Percentiles rank a stretch among this genome's conserved stretches.
Evolutionary conservation across 2,888 invertebrate genomes (phyloP).

Genomic region (Ashinkailepas kermadecensis): DNA sequence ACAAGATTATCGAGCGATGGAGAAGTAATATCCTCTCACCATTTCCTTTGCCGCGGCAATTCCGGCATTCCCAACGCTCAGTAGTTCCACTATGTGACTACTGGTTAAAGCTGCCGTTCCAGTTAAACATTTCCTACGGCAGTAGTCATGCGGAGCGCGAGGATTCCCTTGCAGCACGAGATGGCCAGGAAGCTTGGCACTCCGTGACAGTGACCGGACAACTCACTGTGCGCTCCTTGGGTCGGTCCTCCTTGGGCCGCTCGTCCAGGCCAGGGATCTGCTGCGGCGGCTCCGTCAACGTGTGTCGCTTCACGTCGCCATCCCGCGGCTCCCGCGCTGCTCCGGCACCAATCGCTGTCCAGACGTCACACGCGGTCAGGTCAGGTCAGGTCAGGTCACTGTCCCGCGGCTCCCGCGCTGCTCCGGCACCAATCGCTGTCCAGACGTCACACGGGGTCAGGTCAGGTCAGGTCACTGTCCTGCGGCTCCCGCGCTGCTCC

Average conservation of each 20-base stretch:
- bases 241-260: conserved; percentile 22
- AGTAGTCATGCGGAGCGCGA: too few species aligned
- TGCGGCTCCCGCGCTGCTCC: conserved; percentile 56
- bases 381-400: not conserved
- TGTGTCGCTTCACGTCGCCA: conserved; percentile 67
- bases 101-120: too few species aligned
- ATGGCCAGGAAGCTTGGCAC: too few species aligned
- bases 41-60: too few species aligned
- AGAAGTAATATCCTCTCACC: too few species aligned
- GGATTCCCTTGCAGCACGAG: too few species aligned
- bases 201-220: conserved; percentile 38
- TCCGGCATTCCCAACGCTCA: too few species aligned
- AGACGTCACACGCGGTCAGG: not conserved
- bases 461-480: conserved; percentile 54
- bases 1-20: too few species aligned
- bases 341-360: conserved; percentile 57
- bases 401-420: not conserved
- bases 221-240: conserved; percentile 16
- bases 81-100: too few species aligned
- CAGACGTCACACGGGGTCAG: not conserved
- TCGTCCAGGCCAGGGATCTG: conserved; percentile 35
- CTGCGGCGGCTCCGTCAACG: conserved; percentile 74
- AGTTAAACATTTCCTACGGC: too few species aligned
- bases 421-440: not conserved
- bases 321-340: conserved; percentile 58